A percentile compares a stretch with the other conserved stretches of the same genome.
Conservation (phyloP, 2,888 invertebrate genomes). For the Desoria tigrina region DNA sequence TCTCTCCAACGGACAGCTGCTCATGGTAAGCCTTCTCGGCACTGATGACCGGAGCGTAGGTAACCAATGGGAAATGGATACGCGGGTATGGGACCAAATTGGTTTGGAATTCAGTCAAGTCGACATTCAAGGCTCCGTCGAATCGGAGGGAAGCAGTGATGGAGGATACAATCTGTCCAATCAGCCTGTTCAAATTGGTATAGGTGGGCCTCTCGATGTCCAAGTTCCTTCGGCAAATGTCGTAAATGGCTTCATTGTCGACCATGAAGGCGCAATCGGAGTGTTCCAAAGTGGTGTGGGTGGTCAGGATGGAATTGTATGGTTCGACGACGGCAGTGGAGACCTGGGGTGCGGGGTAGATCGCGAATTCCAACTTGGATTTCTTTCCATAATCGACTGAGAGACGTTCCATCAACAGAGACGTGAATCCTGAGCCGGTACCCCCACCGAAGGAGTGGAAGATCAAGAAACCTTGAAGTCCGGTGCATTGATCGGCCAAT, state of each 20-base stretch:
- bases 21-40: no score
- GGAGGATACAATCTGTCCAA: conserved; percentile 84
- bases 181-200: conserved; percentile 92
- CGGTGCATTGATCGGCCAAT: no score
- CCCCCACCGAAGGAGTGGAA: no score
- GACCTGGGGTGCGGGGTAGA: conserved; percentile 90
- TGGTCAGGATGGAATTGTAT: conserved; percentile 86
- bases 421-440: no score
- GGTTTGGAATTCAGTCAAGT: conserved; percentile 88
- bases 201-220: conserved; percentile 95
- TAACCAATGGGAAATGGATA: conserved; percentile 59
- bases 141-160: no score
- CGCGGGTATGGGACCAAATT: conserved; percentile 60
- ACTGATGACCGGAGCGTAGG: conserved; percentile 37
- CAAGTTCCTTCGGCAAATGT: conserved; percentile 75
- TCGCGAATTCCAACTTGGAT: no score
- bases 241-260: no score
- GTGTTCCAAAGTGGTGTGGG: no score
- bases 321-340: conserved; percentile 60
- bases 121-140: conserved; percentile 89
- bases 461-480: no score
- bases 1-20: conserved; percentile 66
- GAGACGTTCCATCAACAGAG: no score
- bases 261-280: no score
- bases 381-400: no score